Evolutionary conservation across 2,888 invertebrate species (phyloP).

Genomic region (Catocala sponsa): DNA sequence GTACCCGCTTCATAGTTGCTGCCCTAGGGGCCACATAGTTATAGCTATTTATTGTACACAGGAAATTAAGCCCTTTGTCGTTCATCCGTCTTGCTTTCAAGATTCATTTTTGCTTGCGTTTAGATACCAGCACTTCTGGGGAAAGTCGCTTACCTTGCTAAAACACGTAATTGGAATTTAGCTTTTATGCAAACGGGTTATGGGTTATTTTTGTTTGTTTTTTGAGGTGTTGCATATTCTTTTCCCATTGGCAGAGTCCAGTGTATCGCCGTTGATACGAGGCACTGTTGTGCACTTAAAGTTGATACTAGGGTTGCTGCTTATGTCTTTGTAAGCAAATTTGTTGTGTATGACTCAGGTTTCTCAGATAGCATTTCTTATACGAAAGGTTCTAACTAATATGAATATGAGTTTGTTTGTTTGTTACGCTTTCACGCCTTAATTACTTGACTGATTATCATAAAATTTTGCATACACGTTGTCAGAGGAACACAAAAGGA

Average conservation of each 20-base stretch:
- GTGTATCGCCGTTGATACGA: conserved; percentile 71
- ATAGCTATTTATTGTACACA: conserved; percentile 61
- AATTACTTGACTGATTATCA: no score
- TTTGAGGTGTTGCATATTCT: conserved; percentile 55
- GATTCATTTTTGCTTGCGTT: conserved; percentile 65
- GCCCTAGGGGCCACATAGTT: conserved; percentile 33
- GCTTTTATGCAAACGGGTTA: conserved; percentile 50
- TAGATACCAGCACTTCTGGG: conserved; percentile 36
- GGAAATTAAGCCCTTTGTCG: conserved; percentile 73
- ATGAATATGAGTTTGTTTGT: no score
- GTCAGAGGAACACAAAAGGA: no score
- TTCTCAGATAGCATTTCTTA: no score
- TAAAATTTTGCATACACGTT: no score
- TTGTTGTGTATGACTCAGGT: neutral
- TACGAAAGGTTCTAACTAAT: no score
- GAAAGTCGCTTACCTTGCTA: conserved; percentile 55
- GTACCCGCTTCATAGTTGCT: conserved; percentile 19
- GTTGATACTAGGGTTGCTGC: conserved; percentile 64
- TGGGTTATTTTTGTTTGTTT: conserved; percentile 51
- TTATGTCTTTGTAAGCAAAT: neutral
- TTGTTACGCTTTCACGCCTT: no score
- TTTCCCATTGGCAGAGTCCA: conserved; percentile 59
- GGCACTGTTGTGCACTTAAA: conserved; percentile 70
- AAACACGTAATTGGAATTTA: conserved; percentile 52
- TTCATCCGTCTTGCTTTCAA: conserved; percentile 54